phyloP scores from a whole-genome alignment of 37 sponge, comb jelly and placozoan species.

The Chondrosia reniformis region DNA sequence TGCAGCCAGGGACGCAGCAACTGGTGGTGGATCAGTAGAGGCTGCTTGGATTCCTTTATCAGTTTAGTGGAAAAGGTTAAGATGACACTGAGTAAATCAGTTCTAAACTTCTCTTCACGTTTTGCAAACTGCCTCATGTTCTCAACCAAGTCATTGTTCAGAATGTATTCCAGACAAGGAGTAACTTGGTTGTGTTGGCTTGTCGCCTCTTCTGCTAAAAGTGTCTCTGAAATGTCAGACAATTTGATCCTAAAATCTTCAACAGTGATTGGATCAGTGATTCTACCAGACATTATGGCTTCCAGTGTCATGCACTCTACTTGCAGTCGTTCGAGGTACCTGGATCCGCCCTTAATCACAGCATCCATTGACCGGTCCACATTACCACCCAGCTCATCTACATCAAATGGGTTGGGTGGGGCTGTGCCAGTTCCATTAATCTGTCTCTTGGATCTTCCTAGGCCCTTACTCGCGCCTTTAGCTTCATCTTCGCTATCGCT shows the following conservation, averaged over 20 bases:
- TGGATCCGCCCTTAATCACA: not conserved
- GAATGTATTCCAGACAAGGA: slow-evolving; percentile 36
- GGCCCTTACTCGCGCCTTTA: too few species aligned
- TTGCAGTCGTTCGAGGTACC: not conserved
- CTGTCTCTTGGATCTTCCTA: too few species aligned
- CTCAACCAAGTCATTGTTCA: slow-evolving; percentile 55
- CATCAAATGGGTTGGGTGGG: not conserved
- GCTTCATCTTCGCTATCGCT: too few species aligned
- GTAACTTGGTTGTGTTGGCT: slow-evolving; percentile 5
- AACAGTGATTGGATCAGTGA: slow-evolving; percentile 58
- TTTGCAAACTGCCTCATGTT: slow-evolving; percentile 40
- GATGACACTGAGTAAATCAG: slow-evolving; percentile 44
- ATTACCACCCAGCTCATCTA: not conserved
- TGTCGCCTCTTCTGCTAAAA: not conserved
- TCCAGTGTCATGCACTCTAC: slow-evolving; percentile 45
- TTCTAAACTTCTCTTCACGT: slow-evolving; percentile 24
- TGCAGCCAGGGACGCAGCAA: slow-evolving; percentile 72
- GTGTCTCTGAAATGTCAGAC: slow-evolving; percentile 14
- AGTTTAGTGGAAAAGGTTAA: slow-evolving; percentile 52
- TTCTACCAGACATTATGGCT: slow-evolving; percentile 9
- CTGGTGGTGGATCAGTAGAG: slow-evolving; percentile 67
- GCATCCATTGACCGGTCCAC: too few species aligned
- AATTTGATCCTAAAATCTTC: slow-evolving; percentile 48
- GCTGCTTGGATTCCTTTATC: slow-evolving; percentile 39
- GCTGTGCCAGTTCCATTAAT: not conserved